phyloP scores from a whole-genome alignment of 1,140 invertebrate species.

The Steinernema khuongi region DNA sequence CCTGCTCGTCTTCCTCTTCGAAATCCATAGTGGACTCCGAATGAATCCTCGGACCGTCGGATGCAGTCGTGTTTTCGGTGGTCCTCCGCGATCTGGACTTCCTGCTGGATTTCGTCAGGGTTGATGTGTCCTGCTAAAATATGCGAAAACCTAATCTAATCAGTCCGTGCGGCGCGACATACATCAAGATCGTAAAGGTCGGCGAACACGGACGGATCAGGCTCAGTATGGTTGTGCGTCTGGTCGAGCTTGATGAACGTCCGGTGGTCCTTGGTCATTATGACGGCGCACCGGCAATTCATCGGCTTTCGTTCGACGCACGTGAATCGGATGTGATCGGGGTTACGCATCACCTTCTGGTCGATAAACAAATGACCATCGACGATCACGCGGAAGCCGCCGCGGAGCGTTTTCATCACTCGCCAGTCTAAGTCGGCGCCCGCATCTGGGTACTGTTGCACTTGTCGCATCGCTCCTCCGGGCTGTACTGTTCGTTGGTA shows the following conservation, averaged over 20 bases:
- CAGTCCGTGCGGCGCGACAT: not conserved
- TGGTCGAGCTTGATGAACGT: not conserved
- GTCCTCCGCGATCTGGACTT: not conserved
- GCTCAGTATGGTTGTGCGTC: not conserved
- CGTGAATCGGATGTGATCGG: not conserved
- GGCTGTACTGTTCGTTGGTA: no score
- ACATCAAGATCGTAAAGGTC: not conserved
- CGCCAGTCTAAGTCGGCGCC: not conserved
- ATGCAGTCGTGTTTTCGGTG: not conserved
- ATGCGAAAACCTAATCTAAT: not conserved
- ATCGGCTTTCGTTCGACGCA: not conserved
- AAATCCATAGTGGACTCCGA: slow-evolving; percentile 2
- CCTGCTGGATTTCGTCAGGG: not conserved
- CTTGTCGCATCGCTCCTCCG: no score
- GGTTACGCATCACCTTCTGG: not conserved
- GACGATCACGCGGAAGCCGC: not conserved
- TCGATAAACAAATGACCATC: not conserved
- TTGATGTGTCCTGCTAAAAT: not conserved
- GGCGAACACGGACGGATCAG: not conserved
- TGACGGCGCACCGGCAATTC: not conserved
- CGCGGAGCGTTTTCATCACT: not conserved
- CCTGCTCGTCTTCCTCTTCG: not conserved
- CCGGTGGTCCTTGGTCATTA: not conserved
- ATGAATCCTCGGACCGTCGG: not conserved
- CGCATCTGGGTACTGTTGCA: no score